Evolutionary conservation across 2,888 invertebrate genomes (phyloP).

Genomic region (Dynastes maya): DNA sequence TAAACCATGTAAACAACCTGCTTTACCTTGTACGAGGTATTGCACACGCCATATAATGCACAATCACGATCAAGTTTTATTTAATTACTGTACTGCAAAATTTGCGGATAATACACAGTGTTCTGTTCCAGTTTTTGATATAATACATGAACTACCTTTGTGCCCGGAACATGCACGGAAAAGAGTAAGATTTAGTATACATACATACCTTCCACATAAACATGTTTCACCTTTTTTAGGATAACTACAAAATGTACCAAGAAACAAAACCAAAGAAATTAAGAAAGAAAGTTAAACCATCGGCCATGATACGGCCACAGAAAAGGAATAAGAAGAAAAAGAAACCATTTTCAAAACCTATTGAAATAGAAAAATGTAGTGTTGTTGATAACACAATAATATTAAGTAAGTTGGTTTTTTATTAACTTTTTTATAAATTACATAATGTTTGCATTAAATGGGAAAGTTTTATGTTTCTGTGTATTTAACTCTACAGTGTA

Average conservation of each 20-base stretch:
- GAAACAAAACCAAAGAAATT: constrained; percentile 83
- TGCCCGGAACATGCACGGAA: constrained; percentile 90
- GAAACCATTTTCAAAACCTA: constrained; percentile 50
- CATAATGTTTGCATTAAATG: too few relatives aligned
- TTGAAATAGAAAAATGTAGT: constrained; percentile 50
- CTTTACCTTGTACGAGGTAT: constrained; percentile 85
- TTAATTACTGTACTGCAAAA: constrained; percentile 86
- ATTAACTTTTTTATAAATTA: not conserved
- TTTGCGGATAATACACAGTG: constrained; percentile 86
- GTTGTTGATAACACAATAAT: constrained; percentile 50
- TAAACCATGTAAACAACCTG: constrained; percentile 68
- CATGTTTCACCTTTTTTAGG: constrained; percentile 70
- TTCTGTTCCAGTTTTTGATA: constrained; percentile 85
- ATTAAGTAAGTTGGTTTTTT: constrained; percentile 45
- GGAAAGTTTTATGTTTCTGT: too few relatives aligned
- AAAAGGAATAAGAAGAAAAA: constrained; percentile 74
- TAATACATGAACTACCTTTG: constrained; percentile 85
- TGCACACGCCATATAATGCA: constrained; percentile 89
- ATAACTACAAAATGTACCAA: constrained; percentile 86
- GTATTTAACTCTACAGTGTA: too few relatives aligned
- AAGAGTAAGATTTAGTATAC: constrained; percentile 72
- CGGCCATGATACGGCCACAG: constrained; percentile 73
- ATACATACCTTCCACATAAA: constrained; percentile 9
- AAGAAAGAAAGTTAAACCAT: constrained; percentile 75
- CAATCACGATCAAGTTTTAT: constrained; percentile 84